Evolutionary conservation across 2,113 vertebrate species (phyloP), one percentile per base, ranked within the genome.

Genomic region (Tragulus kanchil): DNA sequence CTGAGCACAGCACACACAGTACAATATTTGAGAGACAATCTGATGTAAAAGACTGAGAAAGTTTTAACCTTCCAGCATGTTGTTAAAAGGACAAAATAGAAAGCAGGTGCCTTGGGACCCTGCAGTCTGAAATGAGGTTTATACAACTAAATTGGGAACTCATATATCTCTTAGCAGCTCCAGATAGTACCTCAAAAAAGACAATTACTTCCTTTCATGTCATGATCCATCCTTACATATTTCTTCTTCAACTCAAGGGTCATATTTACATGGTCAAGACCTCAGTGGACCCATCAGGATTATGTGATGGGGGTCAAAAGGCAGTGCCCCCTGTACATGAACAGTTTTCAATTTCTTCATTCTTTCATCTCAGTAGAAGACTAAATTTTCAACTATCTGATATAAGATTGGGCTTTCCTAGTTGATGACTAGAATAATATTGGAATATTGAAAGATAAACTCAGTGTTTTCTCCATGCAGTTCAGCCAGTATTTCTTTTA

Each of bases 401-500:
- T 56, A 94, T 2, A 77, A 15, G 67, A 77, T 92, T 58, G 58
- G 6, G 17, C 36, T 79, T 90, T 89, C 75, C 14, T 54, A 56
- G 9, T 19, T 95, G 75, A 93, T 92, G 81, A 73, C 23, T 92
- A 83, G 87, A 89, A 50, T 85, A 45, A 73, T 67, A 87, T 61
- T 65, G 58, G 64, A 58, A 45, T 89, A 89, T 83, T 92, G 85
- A 94, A 91, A 89, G 52, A 67, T 65, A 81, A 89, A 90, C 26
- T 82, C 28, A 36, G 65, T 9, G 11, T 3, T 93, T 36, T 83
- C 56, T 28, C 17, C 42, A 42, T 25, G 15, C 21, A 89, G 50
- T 58, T 85, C 75, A 89, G 65, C 26, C 77, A 93, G 56, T 62
- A 84, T 90, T 95, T 62, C 48, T 95, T 96, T 94, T 92, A 92